Percentiles rank a stretch among this genome's conserved stretches.
Evolutionary conservation across 2,113 vertebrate species (phyloP).

Genomic region (Thunnus maccoyii): DNA sequence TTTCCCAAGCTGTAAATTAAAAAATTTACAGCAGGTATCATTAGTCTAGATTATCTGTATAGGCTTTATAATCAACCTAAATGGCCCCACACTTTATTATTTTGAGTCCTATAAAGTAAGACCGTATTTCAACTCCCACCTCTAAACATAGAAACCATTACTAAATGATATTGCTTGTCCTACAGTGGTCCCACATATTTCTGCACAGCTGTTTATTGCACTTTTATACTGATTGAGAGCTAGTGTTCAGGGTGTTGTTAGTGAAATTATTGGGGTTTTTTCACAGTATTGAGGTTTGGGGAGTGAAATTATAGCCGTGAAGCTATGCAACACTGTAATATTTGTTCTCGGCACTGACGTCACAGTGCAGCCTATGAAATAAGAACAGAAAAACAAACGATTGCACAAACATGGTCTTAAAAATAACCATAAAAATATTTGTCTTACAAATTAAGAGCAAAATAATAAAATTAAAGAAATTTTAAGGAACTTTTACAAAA

Average conservation of each 20-base stretch:
- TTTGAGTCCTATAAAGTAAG: neutral
- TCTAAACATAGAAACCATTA: conserved; percentile 3
- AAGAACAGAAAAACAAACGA: conserved; percentile 64
- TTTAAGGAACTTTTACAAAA: conserved; percentile 86
- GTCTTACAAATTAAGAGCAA: conserved; percentile 83
- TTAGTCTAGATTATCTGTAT: neutral
- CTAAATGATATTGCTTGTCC: neutral
- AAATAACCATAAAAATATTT: conserved; percentile 79
- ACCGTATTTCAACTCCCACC: conserved; percentile 10
- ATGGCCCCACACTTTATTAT: conserved; percentile 15
- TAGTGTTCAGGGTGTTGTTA: conserved; percentile 69
- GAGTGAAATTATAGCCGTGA: conserved; percentile 38
- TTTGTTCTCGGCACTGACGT: conserved; percentile 65
- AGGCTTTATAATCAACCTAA: conserved; percentile 14
- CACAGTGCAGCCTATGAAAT: conserved; percentile 48
- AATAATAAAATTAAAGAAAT: conserved; percentile 67
- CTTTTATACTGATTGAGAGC: conserved; percentile 37
- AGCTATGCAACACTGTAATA: conserved; percentile 52
- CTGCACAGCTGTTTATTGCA: conserved; percentile 68
- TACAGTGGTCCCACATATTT: conserved; percentile 27
- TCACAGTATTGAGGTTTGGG: conserved; percentile 72
- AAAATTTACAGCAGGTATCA: neutral
- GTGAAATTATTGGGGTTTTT: conserved; percentile 44
- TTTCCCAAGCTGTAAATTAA: conserved; percentile 18
- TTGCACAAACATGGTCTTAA: conserved; percentile 83